A percentile compares a stretch with the other conserved stretches of the same genome.
These are phyloP conservation scores for Aptenodytes forsteri DNA, from an alignment of 2,113 vertebrate genomes.

Conservation along the genomic window DNA sequence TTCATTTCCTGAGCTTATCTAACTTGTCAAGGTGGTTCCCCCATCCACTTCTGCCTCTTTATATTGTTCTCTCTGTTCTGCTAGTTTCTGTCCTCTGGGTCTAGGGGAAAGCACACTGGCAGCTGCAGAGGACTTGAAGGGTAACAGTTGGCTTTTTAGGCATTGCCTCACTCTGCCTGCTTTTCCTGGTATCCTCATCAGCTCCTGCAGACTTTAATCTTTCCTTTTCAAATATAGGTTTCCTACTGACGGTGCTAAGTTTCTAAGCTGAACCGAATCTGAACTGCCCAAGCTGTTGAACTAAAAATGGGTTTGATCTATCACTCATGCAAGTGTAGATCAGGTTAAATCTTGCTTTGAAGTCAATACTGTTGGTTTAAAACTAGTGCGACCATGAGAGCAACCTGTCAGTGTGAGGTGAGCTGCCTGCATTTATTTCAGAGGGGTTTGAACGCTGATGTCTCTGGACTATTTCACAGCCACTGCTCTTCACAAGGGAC, in stretches of 20 bases:
- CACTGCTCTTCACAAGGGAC: not conserved
- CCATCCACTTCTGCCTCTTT: not conserved
- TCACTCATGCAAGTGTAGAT: not conserved
- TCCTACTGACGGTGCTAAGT: not conserved
- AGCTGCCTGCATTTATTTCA: constrained; percentile 5
- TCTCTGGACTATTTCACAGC: not conserved
- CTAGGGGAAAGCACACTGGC: not conserved
- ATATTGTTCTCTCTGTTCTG: not conserved
- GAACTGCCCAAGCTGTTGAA: not conserved
- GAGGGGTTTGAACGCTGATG: not conserved
- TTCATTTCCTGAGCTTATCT: not conserved
- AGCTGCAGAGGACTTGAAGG: not conserved
- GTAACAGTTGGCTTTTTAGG: not conserved
- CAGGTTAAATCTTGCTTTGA: not conserved
- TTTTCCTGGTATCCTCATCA: not conserved
- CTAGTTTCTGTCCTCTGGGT: not conserved
- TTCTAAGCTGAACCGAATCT: not conserved
- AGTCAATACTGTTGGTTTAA: not conserved
- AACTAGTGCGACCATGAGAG: not conserved
- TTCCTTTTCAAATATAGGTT: not conserved
- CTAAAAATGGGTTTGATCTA: not conserved
- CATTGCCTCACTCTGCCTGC: not conserved
- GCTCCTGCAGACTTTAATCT: not conserved
- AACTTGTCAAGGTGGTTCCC: not conserved
- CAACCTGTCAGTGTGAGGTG: not conserved